Evolutionary conservation across 2,797 vertebrate species (phyloP).

Genomic region (Craterocephalus amniculus): DNA sequence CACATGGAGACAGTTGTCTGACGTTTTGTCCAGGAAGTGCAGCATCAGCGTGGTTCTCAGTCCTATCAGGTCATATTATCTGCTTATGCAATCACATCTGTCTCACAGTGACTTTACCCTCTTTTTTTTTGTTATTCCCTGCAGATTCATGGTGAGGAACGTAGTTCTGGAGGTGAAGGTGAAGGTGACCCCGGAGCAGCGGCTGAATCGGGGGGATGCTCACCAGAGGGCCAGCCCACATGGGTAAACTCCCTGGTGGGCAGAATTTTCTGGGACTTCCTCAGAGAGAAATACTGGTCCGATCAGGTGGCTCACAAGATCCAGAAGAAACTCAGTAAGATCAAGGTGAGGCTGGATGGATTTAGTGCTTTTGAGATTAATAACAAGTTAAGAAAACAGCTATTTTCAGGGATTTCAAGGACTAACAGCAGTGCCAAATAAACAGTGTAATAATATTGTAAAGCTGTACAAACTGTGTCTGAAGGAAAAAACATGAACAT

Average conservation of each 20-base stretch:
- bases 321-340: constrained; percentile 90
- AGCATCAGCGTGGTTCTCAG: constrained; percentile 4
- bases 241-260: constrained; percentile 89
- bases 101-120: neutral
- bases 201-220: constrained; percentile 19
- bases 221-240: constrained; percentile 57
- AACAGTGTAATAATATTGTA: constrained; percentile 3
- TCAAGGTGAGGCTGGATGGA: constrained; percentile 81
- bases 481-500: constrained; percentile 1
- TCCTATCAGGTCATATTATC: neutral
- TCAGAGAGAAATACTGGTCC: constrained; percentile 87
- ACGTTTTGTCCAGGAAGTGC: constrained; percentile 3
- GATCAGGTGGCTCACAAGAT: constrained; percentile 89
- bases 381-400: neutral
- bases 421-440: neutral
- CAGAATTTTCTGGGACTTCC: constrained; percentile 90
- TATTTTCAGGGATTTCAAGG: neutral
- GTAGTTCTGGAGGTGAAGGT: constrained; percentile 31
- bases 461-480: neutral
- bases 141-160: constrained; percentile 65
- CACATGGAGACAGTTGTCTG: neutral
- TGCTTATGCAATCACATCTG: constrained; percentile 1
- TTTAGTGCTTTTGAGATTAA: neutral
- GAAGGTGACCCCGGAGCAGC: constrained; percentile 41
- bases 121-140: neutral